These are phyloP conservation scores for Galeopterus variegatus DNA, from an alignment of 2,113 vertebrate genomes.

Conservation along the genomic window DNA sequence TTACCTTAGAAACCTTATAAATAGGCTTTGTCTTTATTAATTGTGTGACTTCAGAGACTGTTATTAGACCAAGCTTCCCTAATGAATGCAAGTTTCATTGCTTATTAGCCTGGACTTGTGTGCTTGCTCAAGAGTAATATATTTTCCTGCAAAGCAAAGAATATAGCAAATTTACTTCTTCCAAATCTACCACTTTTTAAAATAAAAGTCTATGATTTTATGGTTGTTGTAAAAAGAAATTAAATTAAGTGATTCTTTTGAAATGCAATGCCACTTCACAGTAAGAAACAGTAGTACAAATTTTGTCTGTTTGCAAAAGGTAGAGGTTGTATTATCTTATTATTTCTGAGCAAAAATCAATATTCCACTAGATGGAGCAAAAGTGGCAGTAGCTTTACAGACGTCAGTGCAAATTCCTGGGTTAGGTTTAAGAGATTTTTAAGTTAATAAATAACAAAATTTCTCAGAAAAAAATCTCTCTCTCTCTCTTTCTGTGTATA, in stretches of 20 bases:
- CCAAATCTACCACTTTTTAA: background rate
- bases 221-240: background rate
- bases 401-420: conserved; percentile 58
- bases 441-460: conserved; percentile 59
- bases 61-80: background rate
- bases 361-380: conserved; percentile 91
- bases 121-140: background rate
- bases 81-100: background rate
- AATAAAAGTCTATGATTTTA: background rate
- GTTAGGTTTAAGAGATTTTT: conserved; percentile 59
- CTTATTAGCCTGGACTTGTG: background rate
- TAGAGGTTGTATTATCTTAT: background rate
- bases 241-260: background rate
- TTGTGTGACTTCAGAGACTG: background rate
- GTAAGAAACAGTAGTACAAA: background rate
- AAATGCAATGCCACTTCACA: background rate
- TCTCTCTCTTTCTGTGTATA: no score
- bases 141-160: conserved; percentile 15
- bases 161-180: conserved; percentile 9
- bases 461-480: background rate
- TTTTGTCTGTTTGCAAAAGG: background rate
- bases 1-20: conserved; percentile 18
- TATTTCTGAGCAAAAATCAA: conserved; percentile 75
- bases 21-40: background rate
- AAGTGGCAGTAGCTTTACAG: conserved; percentile 85